phyloP scores from a whole-genome alignment of 2,797 vertebrate species.

The Hyperoplus immaculatus region DNA sequence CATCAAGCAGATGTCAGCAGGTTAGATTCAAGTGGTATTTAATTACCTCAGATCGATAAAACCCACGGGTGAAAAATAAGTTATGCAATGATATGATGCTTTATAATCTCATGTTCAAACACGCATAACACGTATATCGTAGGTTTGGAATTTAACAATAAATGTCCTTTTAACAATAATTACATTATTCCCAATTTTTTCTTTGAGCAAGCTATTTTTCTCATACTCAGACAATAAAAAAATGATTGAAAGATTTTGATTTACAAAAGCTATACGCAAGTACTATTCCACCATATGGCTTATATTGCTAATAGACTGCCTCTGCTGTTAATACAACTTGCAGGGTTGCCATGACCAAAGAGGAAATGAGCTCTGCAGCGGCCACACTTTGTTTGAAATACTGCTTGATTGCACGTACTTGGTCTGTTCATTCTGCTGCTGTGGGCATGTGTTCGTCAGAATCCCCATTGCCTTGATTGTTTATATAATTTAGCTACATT shows the following conservation, averaged over 20 bases:
- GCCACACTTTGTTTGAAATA: neutral
- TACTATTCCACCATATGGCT: neutral
- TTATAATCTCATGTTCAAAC: slow-evolving; percentile 9
- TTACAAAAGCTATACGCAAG: slow-evolving; percentile 12
- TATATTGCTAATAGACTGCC: neutral
- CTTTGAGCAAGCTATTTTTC: neutral
- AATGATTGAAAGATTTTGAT: neutral
- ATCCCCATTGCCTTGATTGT: neutral
- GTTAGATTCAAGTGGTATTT: slow-evolving; percentile 19
- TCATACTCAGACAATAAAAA: slow-evolving; percentile 4
- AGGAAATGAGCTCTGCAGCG: slow-evolving; percentile 30
- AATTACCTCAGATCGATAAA: slow-evolving; percentile 9
- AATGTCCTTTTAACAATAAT: no score
- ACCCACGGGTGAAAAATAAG: neutral
- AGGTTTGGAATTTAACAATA: no score
- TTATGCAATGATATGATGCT: neutral
- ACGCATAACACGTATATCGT: neutral
- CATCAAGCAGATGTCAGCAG: slow-evolving; percentile 8
- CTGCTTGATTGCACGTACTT: slow-evolving; percentile 15
- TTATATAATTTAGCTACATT: slow-evolving; percentile 1
- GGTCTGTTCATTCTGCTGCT: slow-evolving; percentile 1
- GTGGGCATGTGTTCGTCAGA: neutral
- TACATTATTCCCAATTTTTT: neutral
- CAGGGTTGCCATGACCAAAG: neutral
- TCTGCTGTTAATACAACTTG: slow-evolving; percentile 6